Percentiles rank a stretch among this genome's conserved stretches.
These are phyloP conservation scores for Julus scanicus DNA, from an alignment of 2,888 invertebrate genomes.

Conservation along the genomic window DNA sequence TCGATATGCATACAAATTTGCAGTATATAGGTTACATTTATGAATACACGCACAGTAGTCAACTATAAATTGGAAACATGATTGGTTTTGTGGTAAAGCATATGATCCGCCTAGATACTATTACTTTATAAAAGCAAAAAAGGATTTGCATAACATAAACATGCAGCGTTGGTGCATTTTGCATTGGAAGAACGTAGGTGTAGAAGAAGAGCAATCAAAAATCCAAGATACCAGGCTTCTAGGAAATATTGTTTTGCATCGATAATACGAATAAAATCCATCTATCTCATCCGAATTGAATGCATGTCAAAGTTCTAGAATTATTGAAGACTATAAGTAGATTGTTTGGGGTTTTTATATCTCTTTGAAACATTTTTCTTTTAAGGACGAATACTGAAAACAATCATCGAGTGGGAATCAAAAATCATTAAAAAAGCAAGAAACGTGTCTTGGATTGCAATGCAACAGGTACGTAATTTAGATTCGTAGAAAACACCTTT, in stretches of 20 bases:
- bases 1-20: neutral
- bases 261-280: too few relatives aligned
- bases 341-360: too few relatives aligned
- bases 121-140: neutral
- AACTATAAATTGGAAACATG: neutral
- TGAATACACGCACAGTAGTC: neutral
- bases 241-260: neutral
- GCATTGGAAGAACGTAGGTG: neutral
- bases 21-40: neutral
- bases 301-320: too few relatives aligned
- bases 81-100: constrained; percentile 1
- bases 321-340: too few relatives aligned
- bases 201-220: neutral
- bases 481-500: too few relatives aligned
- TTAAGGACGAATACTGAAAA: too few relatives aligned
- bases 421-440: too few relatives aligned
- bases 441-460: neutral
- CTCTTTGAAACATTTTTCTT: too few relatives aligned
- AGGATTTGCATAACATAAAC: constrained; percentile 4
- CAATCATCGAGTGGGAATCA: too few relatives aligned
- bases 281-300: too few relatives aligned
- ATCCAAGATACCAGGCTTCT: neutral
- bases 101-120: constrained; percentile 28
- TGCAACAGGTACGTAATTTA: neutral
- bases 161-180: neutral